Evolutionary conservation across 2,113 vertebrate species (phyloP).

Genomic region (Piprites chloris): DNA sequence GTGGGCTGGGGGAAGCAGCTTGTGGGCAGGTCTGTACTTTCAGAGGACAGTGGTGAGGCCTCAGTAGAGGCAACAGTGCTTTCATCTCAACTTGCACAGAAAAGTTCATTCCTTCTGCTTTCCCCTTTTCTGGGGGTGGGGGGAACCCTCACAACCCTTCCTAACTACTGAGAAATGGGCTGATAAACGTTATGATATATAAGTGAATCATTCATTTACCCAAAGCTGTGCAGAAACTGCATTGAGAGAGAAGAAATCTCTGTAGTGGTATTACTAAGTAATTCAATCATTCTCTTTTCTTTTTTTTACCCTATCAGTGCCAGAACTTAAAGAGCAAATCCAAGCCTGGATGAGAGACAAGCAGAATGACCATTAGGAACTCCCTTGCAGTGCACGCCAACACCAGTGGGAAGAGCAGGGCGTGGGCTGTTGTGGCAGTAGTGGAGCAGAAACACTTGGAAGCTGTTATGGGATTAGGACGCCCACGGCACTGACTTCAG

Average conservation of each 20-base stretch:
- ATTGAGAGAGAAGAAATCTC: neutral
- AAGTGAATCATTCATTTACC: neutral
- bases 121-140: neutral
- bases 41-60: neutral
- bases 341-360: conserved; percentile 97
- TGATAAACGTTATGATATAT: neutral
- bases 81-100: neutral
- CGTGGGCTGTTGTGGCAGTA: neutral
- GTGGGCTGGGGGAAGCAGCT: accelerated
- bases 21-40: accelerated
- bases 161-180: neutral
- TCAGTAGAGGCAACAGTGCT: neutral
- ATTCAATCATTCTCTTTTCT: neutral
- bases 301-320: conserved; percentile 74
- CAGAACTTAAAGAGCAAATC: conserved; percentile 95
- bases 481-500: conserved; percentile 5
- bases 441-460: neutral
- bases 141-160: accelerated
- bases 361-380: conserved; percentile 80
- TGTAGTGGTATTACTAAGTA: neutral
- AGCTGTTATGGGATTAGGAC: neutral
- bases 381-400: conserved; percentile 24
- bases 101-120: neutral
- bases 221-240: neutral
- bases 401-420: neutral